Percentiles rank a stretch among this genome's conserved stretches.
These are phyloP conservation scores for Siphonodentalium dalli DNA, from an alignment of 2,888 invertebrate genomes.

Conservation along the genomic window DNA sequence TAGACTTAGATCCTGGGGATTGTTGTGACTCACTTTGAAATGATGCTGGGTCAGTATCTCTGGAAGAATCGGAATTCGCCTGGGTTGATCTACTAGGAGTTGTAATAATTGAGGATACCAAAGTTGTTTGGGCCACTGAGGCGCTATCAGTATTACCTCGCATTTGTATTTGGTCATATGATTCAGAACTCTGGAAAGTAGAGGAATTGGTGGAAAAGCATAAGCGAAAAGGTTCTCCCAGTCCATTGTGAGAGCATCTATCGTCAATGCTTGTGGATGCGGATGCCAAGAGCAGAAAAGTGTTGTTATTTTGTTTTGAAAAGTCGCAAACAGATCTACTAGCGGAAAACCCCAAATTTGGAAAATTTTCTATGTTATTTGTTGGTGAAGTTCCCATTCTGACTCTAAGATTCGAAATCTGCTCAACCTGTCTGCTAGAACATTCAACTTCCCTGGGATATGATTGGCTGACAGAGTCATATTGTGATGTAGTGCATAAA, in stretches of 20 bases:
- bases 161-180: conserved; percentile 8
- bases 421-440: conserved; percentile 9
- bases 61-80: conserved; percentile 1
- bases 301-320: neutral
- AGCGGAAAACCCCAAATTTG: neutral
- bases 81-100: conserved; percentile 1
- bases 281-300: neutral
- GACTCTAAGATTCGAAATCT: conserved; percentile 1
- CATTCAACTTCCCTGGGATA: conserved; percentile 12
- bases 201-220: conserved; percentile 1
- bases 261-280: conserved; percentile 1
- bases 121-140: conserved; percentile 14
- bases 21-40: conserved; percentile 1
- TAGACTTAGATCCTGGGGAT: neutral
- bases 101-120: conserved; percentile 13
- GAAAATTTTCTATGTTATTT: neutral
- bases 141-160: conserved; percentile 15
- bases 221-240: conserved; percentile 9
- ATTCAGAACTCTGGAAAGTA: conserved; percentile 2
- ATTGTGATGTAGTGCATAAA: neutral
- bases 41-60: too few species aligned
- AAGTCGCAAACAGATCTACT: conserved; percentile 6
- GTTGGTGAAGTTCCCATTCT: conserved; percentile 13
- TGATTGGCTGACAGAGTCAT: conserved; percentile 11
- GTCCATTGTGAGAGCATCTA: neutral